A percentile compares a stretch with the other conserved stretches of the same genome.
phyloP scores from a whole-genome alignment of 2,797 vertebrate species.

The Bradypus variegatus region DNA sequence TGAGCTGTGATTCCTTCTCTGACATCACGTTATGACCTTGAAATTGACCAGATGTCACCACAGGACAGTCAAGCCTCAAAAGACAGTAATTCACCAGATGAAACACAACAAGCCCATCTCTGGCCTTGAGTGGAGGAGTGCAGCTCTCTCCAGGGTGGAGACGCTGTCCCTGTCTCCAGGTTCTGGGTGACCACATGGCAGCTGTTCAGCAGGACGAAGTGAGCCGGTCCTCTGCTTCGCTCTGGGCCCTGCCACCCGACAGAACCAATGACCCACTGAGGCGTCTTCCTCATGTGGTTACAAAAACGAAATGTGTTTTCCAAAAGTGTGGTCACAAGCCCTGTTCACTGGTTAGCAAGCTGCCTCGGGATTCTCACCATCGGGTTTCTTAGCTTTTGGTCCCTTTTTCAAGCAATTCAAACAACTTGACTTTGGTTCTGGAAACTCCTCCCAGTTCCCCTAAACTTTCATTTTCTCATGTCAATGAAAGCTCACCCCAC shows the following conservation, averaged over 20 bases:
- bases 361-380: background rate
- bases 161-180: no score
- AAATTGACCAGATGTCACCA: background rate
- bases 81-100: accelerated
- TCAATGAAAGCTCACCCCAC: no score
- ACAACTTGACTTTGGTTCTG: background rate
- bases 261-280: no score
- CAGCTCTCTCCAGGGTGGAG: no score
- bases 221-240: accelerated
- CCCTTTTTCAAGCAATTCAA: background rate
- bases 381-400: background rate
- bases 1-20: background rate
- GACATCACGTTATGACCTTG: background rate
- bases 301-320: background rate
- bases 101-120: no score
- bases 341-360: background rate
- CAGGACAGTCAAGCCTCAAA: background rate
- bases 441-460: background rate
- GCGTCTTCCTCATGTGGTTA: background rate
- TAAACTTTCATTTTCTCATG: background rate
- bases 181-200: background rate
- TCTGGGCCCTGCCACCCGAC: accelerated
- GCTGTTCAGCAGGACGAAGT: background rate
- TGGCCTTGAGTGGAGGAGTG: no score
- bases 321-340: background rate